Conservation (phyloP, 1,140 invertebrate genomes). For the Agrypnia vestita region DNA sequence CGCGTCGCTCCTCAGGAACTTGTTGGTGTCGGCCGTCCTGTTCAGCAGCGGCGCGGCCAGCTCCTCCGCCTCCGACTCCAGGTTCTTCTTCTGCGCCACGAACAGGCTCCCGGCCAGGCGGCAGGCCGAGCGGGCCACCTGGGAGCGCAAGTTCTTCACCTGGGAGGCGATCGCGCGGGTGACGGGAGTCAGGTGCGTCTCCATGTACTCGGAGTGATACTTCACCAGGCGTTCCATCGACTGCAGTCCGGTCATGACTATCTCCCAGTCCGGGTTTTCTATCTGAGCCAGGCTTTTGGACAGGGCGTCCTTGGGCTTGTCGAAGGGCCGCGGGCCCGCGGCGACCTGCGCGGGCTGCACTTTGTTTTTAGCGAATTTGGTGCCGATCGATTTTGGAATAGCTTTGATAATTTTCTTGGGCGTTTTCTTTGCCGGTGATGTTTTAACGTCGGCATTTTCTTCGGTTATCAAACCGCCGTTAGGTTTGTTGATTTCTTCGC, state of each 20-base stretch:
- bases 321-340: conserved; percentile 63
- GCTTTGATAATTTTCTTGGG: conserved; percentile 44
- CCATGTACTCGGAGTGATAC: conserved; percentile 79
- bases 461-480: conserved; percentile 19
- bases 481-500: conserved; percentile 47
- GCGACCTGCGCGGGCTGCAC: conserved; percentile 45
- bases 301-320: conserved; percentile 78
- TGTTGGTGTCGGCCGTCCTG: conserved; percentile 93
- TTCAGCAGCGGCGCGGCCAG: conserved; percentile 85
- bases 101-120: conserved; percentile 86
- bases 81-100: conserved; percentile 76
- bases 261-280: conserved; percentile 88
- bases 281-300: conserved; percentile 79
- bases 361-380: conserved; percentile 54
- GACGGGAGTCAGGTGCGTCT: conserved; percentile 77
- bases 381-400: conserved; percentile 40
- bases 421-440: conserved; percentile 52
- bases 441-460: conserved; percentile 40
- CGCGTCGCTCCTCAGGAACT: conserved; percentile 91
- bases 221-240: conserved; percentile 81
- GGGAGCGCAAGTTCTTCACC: conserved; percentile 90
- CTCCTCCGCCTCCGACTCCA: conserved; percentile 93
- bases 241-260: conserved; percentile 84
- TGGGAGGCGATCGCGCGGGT: conserved; percentile 83
- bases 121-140: conserved; percentile 91